Evolutionary conservation across 2,888 invertebrate genomes (phyloP).

Genomic region (Drosophila greeni): DNA sequence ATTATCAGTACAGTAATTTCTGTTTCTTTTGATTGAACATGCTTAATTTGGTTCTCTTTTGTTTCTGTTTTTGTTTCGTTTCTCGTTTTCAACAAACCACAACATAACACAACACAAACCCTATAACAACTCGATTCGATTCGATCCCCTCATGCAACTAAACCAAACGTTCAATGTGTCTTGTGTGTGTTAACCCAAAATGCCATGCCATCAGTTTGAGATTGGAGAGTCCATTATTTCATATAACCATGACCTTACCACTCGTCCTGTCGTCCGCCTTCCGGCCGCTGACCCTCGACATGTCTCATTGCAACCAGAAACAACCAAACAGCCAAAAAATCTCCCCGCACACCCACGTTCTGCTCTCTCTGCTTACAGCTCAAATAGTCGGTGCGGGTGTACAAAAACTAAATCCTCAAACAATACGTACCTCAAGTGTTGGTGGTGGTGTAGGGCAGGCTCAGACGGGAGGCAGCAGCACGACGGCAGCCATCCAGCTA

Average conservation of each 20-base stretch:
- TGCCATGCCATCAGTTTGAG: slow-evolving; percentile 44
- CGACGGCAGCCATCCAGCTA: slow-evolving; percentile 69
- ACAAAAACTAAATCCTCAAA: slow-evolving; percentile 80
- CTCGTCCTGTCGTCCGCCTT: slow-evolving; percentile 18
- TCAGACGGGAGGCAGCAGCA: slow-evolving; percentile 28
- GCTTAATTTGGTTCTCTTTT: slow-evolving; percentile 70
- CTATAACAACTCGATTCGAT: slow-evolving; percentile 63
- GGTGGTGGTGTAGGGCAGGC: slow-evolving; percentile 60
- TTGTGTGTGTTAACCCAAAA: slow-evolving; percentile 56
- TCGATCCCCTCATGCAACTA: slow-evolving; percentile 61
- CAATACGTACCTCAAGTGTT: slow-evolving; percentile 77
- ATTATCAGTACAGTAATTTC: slow-evolving; percentile 37
- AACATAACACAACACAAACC: slow-evolving; percentile 41
- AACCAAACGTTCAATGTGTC: slow-evolving; percentile 40
- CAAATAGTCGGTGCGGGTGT: slow-evolving; percentile 84
- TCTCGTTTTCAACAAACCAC: slow-evolving; percentile 56
- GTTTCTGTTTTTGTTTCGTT: slow-evolving; percentile 51
- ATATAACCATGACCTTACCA: slow-evolving; percentile 24
- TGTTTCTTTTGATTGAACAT: slow-evolving; percentile 62
- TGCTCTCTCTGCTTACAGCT: slow-evolving; percentile 77
- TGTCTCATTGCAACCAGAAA: slow-evolving; percentile 69
- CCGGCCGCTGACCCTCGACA: slow-evolving; percentile 10
- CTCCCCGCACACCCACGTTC: slow-evolving; percentile 71
- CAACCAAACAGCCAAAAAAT: slow-evolving; percentile 47
- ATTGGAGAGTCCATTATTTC: slow-evolving; percentile 45